Evolutionary conservation across 1,140 invertebrate genomes (phyloP), one percentile per base, ranked within the genome.

Genomic region (Trypoxylus dichotomus): DNA sequence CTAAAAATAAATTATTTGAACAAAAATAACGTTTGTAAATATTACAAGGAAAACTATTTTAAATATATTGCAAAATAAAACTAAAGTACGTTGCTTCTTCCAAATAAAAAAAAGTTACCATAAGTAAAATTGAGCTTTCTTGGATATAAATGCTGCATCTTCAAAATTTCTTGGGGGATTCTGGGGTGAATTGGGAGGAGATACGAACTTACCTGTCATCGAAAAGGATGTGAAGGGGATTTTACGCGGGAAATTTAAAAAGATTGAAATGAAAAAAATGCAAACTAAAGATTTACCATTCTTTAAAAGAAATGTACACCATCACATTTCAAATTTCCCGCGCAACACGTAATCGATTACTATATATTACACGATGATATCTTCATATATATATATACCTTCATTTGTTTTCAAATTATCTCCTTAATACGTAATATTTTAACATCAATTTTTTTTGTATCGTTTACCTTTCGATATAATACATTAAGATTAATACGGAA

Each of bases 1-100:
- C 60, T 68, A 68, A 68, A 68, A 27, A 68, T 68, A 68, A 68
- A 68, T 68, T 68, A 68, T 29, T 54, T 19, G 19, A 29, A 68
- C 19, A 27, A 68, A 6, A 68, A 68, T 15, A 68, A 68, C 27
- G 27, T 68, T 68, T 24, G 27, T 68, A 27, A 15, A 68, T 68
- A 27, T 68, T 68, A 68, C 24, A 24, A 27, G 27, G 11, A 27
- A 68, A 27, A 63, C 19, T 63, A 13, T 68, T n/a, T 29, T 29
- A 68, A 27, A 68, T 68, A 68, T 68, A 68, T 68, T 68, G 60
- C 60, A 68, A 68, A 68, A 68, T 27, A n/a, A 54, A 54, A 19
- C 10, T 54, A 25, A 27, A 68, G 60, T 68, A 68, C 60, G 60
- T 15, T 68, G 11, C 15, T 68, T 68, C 60, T 68, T 24, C 21